Evolutionary conservation across 1,140 invertebrate genomes (phyloP).

Genomic region (Drosophila pruinosa): DNA sequence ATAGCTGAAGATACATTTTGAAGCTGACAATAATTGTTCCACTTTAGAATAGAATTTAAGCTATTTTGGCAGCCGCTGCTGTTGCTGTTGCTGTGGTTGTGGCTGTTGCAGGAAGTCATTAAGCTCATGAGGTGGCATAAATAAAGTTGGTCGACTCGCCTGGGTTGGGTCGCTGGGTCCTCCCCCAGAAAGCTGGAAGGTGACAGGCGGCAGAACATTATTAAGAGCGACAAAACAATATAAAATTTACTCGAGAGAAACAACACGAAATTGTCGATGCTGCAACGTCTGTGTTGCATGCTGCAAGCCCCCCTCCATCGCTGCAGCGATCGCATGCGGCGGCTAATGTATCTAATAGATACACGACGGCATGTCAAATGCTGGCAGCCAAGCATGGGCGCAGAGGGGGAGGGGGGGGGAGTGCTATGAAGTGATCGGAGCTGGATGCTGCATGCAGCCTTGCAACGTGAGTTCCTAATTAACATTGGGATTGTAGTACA

Average conservation of each 20-base stretch:
- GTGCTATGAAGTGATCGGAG: neutral
- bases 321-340: constrained; percentile 46
- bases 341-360: constrained; percentile 80
- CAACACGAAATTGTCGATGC: constrained; percentile 57
- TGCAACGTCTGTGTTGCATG: neutral
- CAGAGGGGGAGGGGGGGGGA: neutral
- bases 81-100: neutral
- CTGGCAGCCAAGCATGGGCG: constrained; percentile 47
- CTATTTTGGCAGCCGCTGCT: constrained; percentile 17
- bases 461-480: constrained; percentile 73
- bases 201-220: constrained; percentile 58
- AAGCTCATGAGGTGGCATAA: constrained; percentile 67
- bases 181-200: constrained; percentile 49
- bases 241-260: constrained; percentile 69
- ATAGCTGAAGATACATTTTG: constrained; percentile 8
- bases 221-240: constrained; percentile 72
- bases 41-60: constrained; percentile 20
- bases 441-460: constrained; percentile 7
- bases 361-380: constrained; percentile 73
- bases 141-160: constrained; percentile 55
- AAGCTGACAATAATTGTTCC: constrained; percentile 37
- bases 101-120: constrained; percentile 72
- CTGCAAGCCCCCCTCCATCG: neutral
- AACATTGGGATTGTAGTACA: constrained; percentile 78
- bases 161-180: constrained; percentile 1